Evolutionary conservation across 1,140 invertebrate genomes (phyloP), one percentile per base, ranked within the genome.

Genomic region (Lucilia cuprina): DNA sequence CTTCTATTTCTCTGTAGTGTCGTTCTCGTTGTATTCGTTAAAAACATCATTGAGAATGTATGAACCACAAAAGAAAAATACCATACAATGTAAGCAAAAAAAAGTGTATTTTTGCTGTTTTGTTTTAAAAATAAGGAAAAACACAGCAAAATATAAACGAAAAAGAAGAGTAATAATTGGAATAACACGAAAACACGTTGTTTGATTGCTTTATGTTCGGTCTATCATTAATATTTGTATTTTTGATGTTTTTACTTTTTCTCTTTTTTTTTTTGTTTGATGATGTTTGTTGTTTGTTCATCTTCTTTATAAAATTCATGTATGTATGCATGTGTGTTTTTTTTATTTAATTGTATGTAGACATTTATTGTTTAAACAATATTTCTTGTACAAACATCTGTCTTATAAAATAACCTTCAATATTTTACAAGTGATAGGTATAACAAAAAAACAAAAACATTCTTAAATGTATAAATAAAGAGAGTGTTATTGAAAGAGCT

Each of bases 161-260:
- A 60, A n/a, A 70, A 19, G 65, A 70, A 70, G 55, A 60, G n/a
- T 70, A 70, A 70, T 21, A 70, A 70, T 19, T 70, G 65, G n/a
- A 70, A 70, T 70, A 70, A 70, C 65, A 70, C 65, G 65, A 70
- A 70, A 70, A 70, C 65, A 70, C 65, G 65, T 70, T 70, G 65
- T 70, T 70, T 70, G 65, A 70, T 70, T 70, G 21, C 65, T 70
- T 70, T 70, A 70, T 70, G 65, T n/a, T 25, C 65, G 65, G 65
- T 25, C 65, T 70, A 25, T 70, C 65, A n/a, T n/a, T n/a, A 70
- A 70, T 70, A 70, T 70, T 70, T 70, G 8, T 70, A 19, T 70
- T 21, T 70, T 21, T 70, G n/a, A 70, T 70, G 50, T 70, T 21
- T 70, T 21, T 70, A 21, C 19, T 70, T 70, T 21, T 70, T 70